Evolutionary conservation across 2,797 vertebrate genomes (phyloP), one percentile per base, ranked within the genome.

Genomic region (Neosalanx taihuensis): DNA sequence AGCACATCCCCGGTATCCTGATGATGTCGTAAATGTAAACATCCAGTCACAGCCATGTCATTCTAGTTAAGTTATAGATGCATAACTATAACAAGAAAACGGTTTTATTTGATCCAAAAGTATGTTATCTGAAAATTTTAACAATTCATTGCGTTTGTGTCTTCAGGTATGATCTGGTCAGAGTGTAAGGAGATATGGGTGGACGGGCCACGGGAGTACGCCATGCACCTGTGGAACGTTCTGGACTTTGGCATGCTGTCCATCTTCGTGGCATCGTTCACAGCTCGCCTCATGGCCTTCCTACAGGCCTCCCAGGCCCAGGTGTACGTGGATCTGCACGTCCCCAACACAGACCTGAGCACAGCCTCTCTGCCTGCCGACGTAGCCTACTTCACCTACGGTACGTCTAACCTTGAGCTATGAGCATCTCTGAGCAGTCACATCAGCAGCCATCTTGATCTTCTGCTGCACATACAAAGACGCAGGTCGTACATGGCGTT

Each of bases 121-220:
- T 46, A 46, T 12, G 9, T 46, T 46, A 46, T 13, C 2, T 46
- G 3, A 41, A 41, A 41, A 41, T 26, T 7, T 41, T 10, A 46
- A 12, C 41, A 12, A 3, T 46, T 12, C 12, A 13, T 46, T 12
- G 13, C 13, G 12, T 46, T 46, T 23, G 37, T 46, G 3, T 65
- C 20, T 46, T 0, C 82, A 95, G 94, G 94, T 57, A 95, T 95
- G 94, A 94, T 95, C 57, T 95, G 94, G 94, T 93, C 93, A 0
- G 94, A 95, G 83, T 95, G 93, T 86, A 95, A 95, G 85, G 93
- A 95, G 79, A 93, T 95, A 69, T 95, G 94, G 94, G 92, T 89
- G n/a, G 94, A 94, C 64, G 94, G 94, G 0, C 92, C 93, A 0
- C 89, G 92, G 0, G 93, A 95, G 64, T 95, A 95, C 0, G 76